Base-by-base conservation (phyloP, 2,888 invertebrate species). In the Teleogryllus oceanicus region DNA sequence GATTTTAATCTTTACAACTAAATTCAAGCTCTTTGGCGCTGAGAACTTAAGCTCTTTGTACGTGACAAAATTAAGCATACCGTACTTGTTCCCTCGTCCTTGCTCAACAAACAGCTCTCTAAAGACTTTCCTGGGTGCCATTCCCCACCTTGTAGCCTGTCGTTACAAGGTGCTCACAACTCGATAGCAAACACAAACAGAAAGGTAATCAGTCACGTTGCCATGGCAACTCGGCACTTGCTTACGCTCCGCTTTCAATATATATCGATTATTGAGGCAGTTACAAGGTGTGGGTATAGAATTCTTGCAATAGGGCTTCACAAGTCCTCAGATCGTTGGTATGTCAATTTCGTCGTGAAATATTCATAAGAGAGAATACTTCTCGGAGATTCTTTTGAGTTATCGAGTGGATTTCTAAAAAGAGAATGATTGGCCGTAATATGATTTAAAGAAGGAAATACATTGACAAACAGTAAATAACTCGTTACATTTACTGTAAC, bases 81-180 rank as follows among this genome's bases (percentile, higher is more conserved):
- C n/a, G 16, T 18, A 8, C 62, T 13, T 62, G 62, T 62, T 62
- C 62, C n/a, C 62, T 8, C n/a, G n/a, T n/a, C 62, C n/a, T 62
- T n/a, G 62, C 62, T 62, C 62, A 13, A 62, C 62, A 62, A 62
- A 18, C 62, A 62, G n/a, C n/a, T 11, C 16, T n/a, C 62, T 62
- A 13, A 62, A 62, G n/a, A 62, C 62, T 13, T 62, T 62, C 62
- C 8, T n/a, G 62, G 62, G n/a, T 37, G 62, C 16, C 62, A 62
- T 62, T 62, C 62, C 62, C 37, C 62, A 18, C 62, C 62, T 62
- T 62, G 62, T 18, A 62, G 62, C 62, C 62, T 11, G 62, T 62
- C 62, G 62, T 62, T 62, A 62, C 62, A 18, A 62, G 62, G n/a
- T n/a, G 62, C n/a, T 62, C n/a, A 62, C 62, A 62, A n/a, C 62